Evolutionary conservation across 2,113 vertebrate species (phyloP).

Genomic region (Mellivora capensis): DNA sequence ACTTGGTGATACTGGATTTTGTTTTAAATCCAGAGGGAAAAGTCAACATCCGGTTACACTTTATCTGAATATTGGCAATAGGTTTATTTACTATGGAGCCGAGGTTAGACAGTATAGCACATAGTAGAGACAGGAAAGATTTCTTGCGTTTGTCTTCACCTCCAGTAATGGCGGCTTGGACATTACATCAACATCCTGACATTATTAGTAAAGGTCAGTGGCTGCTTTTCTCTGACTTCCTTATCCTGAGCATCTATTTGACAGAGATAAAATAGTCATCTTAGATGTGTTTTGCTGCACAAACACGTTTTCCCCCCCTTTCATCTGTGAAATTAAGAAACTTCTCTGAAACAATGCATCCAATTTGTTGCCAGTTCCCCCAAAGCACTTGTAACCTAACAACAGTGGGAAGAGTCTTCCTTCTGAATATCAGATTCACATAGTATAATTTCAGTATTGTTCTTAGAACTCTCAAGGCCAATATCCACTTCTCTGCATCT

Average conservation of each 20-base stretch:
- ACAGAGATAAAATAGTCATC: not conserved
- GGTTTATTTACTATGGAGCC: not conserved
- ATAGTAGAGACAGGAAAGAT: not conserved
- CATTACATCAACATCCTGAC: not conserved
- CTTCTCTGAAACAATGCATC: not conserved
- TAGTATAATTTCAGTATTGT: not conserved
- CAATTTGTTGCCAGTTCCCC: not conserved
- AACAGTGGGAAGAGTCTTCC: not conserved
- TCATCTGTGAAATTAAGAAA: slow-evolving; percentile 13
- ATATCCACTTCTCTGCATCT: not conserved
- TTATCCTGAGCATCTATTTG: slow-evolving; percentile 22
- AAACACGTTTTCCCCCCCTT: not conserved
- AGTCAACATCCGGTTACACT: not conserved
- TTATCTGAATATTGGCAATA: not conserved
- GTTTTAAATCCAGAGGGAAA: not conserved
- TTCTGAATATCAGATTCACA: not conserved
- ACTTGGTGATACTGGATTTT: not conserved
- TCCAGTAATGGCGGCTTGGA: not conserved
- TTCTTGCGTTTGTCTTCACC: not conserved
- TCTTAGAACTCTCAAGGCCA: not conserved
- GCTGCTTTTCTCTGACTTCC: slow-evolving; percentile 38
- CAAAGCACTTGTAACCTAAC: not conserved
- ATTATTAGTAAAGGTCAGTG: not conserved
- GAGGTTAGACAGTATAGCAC: not conserved
- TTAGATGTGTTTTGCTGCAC: not conserved